Evolutionary conservation across 2,113 vertebrate genomes (phyloP).

Genomic region (Tylochromis polylepis): DNA sequence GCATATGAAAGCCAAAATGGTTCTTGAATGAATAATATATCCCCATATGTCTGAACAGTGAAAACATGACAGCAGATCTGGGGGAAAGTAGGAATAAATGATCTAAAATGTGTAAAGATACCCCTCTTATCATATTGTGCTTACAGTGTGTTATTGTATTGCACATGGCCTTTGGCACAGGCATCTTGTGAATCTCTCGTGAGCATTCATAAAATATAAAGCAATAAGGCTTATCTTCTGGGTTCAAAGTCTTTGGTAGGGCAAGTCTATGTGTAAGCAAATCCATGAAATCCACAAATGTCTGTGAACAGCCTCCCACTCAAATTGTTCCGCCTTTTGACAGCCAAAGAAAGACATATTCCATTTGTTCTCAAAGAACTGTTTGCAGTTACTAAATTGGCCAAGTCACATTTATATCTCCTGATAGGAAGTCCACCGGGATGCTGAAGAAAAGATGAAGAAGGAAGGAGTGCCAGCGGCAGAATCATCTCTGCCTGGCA

Average conservation of each 20-base stretch:
- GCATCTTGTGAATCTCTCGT: neutral
- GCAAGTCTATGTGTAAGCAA: neutral
- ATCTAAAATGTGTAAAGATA: constrained; percentile 3
- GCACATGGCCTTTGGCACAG: neutral
- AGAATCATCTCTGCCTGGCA: constrained; percentile 23
- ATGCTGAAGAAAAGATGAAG: neutral
- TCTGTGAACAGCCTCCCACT: constrained; percentile 33
- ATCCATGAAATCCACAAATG: constrained; percentile 29
- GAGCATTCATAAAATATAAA: neutral
- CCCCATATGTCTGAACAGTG: constrained; percentile 20
- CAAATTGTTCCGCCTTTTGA: constrained; percentile 21
- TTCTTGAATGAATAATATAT: constrained; percentile 37
- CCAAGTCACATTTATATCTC: constrained; percentile 18
- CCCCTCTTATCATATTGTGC: constrained; percentile 6
- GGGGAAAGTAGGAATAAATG: neutral
- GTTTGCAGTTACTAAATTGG: constrained; percentile 39
- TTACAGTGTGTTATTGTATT: neutral
- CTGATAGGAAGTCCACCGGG: constrained; percentile 26
- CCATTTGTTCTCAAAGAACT: constrained; percentile 23
- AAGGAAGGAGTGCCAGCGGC: constrained; percentile 1
- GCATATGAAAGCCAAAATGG: constrained; percentile 23
- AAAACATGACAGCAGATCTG: neutral
- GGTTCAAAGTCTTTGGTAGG: neutral
- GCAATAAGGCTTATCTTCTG: constrained; percentile 5
- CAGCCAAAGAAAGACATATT: constrained; percentile 31